A percentile compares a stretch with the other conserved stretches of the same genome.
Evolutionary conservation across 2,888 invertebrate species (phyloP).

Genomic region (Venusia cambrica): DNA sequence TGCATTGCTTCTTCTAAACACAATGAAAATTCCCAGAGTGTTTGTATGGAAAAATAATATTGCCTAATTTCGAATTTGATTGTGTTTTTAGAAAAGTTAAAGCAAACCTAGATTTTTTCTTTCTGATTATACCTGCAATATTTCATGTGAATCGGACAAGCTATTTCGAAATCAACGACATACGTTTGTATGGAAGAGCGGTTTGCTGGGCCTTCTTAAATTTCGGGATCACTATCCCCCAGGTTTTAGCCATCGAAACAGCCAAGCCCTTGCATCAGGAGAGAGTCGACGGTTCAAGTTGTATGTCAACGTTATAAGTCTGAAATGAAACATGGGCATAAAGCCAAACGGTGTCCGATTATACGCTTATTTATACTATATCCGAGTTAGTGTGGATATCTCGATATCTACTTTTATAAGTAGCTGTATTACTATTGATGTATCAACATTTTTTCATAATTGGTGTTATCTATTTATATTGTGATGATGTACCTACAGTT

Average conservation of each 20-base stretch:
- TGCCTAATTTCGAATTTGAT: too few species aligned
- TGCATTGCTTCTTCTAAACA: too few species aligned
- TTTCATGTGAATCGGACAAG: too few species aligned
- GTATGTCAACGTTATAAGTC: slow-evolving; percentile 51
- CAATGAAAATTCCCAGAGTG: too few species aligned
- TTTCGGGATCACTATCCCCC: too few species aligned
- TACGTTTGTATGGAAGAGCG: too few species aligned
- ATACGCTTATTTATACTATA: slow-evolving; percentile 80
- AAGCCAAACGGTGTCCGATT: slow-evolving; percentile 69
- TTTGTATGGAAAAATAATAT: too few species aligned
- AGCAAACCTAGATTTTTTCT: too few species aligned
- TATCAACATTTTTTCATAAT: slow-evolving; percentile 46
- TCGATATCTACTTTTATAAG: slow-evolving; percentile 68
- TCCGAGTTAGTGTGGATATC: slow-evolving; percentile 69
- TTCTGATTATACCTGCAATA: too few species aligned
- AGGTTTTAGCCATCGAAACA: slow-evolving; percentile 15
- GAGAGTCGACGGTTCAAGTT: slow-evolving; percentile 25
- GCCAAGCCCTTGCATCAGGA: slow-evolving; percentile 19
- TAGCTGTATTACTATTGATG: slow-evolving; percentile 54
- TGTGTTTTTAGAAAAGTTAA: too few species aligned
- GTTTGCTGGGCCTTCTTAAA: too few species aligned
- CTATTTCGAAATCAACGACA: too few species aligned
- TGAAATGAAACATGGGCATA: slow-evolving; percentile 70
- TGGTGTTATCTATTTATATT: slow-evolving; percentile 45
- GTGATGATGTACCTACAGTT: slow-evolving; percentile 36